These are phyloP conservation scores for Amphimallon solstitiale DNA, from an alignment of 2,888 invertebrate species.

Conservation along the genomic window DNA sequence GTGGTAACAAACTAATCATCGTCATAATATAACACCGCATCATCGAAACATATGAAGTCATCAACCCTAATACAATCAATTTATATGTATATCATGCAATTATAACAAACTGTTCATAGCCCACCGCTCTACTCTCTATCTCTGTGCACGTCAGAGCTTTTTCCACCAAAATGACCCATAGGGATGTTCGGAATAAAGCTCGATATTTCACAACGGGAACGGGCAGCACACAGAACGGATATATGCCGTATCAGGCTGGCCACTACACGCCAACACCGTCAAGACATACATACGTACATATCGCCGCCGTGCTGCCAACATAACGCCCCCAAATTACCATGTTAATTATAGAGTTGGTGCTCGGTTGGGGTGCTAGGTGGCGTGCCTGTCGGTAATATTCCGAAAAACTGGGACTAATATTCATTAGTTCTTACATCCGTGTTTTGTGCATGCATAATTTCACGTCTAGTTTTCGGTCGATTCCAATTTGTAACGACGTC, in stretches of 20 bases:
- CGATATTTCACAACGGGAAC: conserved; percentile 28
- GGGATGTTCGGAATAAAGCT: conserved; percentile 43
- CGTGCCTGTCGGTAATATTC: conserved; percentile 59
- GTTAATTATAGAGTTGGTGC: conserved; percentile 61
- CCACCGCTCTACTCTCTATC: conserved; percentile 45
- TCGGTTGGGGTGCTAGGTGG: conserved; percentile 56
- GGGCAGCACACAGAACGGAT: conserved; percentile 45
- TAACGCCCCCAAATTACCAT: conserved; percentile 65
- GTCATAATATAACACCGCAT: not conserved
- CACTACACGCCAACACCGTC: conserved; percentile 61
- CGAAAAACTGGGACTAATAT: conserved; percentile 56
- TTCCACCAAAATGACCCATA: conserved; percentile 53
- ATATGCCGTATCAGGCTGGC: conserved; percentile 56
- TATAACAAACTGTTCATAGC: conserved; percentile 50
- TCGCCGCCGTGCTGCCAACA: conserved; percentile 61
- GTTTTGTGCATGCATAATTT: conserved; percentile 35
- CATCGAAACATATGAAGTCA: conserved; percentile 58
- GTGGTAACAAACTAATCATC: not conserved
- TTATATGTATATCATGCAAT: conserved; percentile 64
- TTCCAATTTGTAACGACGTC: conserved; percentile 5
- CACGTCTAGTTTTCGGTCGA: conserved; percentile 34
- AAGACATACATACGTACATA: not conserved
- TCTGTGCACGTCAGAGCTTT: not conserved
- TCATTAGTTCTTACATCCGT: conserved; percentile 51
- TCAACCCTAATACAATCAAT: conserved; percentile 63